Evolutionary conservation across 2,797 vertebrate genomes (phyloP).

Genomic region (Leuciscus waleckii): DNA sequence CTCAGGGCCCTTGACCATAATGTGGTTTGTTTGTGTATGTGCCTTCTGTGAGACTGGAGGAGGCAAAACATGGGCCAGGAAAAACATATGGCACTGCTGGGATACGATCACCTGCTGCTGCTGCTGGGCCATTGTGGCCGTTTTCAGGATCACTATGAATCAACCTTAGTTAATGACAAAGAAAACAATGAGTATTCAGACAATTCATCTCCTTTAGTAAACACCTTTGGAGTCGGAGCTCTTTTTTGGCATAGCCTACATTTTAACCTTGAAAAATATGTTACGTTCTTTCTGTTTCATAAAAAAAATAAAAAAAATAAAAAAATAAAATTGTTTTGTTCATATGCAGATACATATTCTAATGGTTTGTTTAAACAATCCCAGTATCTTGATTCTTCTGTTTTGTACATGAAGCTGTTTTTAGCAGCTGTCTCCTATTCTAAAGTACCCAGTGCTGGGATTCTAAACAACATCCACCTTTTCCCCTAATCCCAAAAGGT

Average conservation of each 20-base stretch:
- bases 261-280: neutral
- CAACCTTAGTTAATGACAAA: slow-evolving; percentile 77
- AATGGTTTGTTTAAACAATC: slow-evolving; percentile 27
- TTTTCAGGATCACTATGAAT: slow-evolving; percentile 74
- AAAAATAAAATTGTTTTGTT: neutral
- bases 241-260: neutral
- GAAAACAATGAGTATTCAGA: slow-evolving; percentile 70
- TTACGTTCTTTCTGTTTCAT: neutral
- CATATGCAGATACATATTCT: neutral
- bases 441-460: slow-evolving; percentile 41
- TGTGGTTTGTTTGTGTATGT: slow-evolving; percentile 71
- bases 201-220: slow-evolving; percentile 5
- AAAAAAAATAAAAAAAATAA: neutral
- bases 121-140: slow-evolving; percentile 65
- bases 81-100: slow-evolving; percentile 79
- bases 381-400: slow-evolving; percentile 23
- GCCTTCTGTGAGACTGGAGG: slow-evolving; percentile 74
- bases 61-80: slow-evolving; percentile 71
- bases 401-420: slow-evolving; percentile 40
- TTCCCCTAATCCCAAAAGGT: slow-evolving; percentile 54
- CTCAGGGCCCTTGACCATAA: slow-evolving; percentile 75
- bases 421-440: neutral
- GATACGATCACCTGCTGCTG: slow-evolving; percentile 73
- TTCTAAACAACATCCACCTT: slow-evolving; percentile 51
- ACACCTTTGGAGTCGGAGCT: neutral